These are phyloP conservation scores for Polymixis lichenea DNA, from an alignment of 2,888 invertebrate genomes.

Conservation along the genomic window DNA sequence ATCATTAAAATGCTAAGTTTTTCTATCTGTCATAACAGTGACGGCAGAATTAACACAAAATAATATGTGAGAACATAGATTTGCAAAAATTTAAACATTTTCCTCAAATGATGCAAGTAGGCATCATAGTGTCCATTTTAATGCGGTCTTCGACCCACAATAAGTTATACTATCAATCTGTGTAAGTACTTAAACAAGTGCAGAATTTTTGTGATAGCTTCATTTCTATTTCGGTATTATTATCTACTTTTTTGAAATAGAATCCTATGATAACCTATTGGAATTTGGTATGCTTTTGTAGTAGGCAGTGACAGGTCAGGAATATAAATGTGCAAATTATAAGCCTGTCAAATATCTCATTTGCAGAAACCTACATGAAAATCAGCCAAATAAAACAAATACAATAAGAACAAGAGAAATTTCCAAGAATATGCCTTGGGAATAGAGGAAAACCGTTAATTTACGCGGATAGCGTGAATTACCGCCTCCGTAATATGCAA, in stretches of 20 bases:
- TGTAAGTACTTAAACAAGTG: neutral
- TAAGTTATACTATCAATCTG: neutral
- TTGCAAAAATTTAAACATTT: conserved; percentile 7
- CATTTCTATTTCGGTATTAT: conserved; percentile 27
- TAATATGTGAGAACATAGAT: neutral
- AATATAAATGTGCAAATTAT: conserved; percentile 30
- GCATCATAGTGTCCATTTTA: neutral
- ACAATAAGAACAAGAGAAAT: neutral
- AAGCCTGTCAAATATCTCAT: neutral
- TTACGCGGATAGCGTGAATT: conserved; percentile 30
- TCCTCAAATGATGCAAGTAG: conserved; percentile 22
- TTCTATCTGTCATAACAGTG: neutral
- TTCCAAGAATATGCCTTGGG: conserved; percentile 1
- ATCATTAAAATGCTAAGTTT: too few species aligned
- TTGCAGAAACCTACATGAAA: neutral
- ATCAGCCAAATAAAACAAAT: neutral
- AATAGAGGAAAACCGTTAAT: conserved; percentile 43
- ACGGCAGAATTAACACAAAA: neutral
- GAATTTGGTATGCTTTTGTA: neutral
- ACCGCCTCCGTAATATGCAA: conserved; percentile 39
- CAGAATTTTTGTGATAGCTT: neutral
- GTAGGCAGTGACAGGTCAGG: neutral
- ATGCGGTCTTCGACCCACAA: neutral
- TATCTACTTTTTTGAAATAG: neutral
- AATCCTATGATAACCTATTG: neutral